phyloP scores from a whole-genome alignment of 30 jellyfish, hydroid and myxozoan genomes.

The Sanderia malayensis region DNA sequence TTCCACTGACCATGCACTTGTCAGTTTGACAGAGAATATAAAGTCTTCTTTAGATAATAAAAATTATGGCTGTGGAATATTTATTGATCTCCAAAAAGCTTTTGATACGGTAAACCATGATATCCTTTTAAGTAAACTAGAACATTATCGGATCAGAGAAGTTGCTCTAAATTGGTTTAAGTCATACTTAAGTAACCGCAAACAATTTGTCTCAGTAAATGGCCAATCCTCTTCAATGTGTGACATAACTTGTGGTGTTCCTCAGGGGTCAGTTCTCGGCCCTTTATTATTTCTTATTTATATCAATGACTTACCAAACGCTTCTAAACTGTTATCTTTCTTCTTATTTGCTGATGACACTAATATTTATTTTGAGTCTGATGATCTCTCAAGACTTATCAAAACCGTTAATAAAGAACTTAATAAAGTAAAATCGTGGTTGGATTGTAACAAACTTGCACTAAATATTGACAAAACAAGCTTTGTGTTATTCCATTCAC shows the following conservation, averaged over 20 bases:
- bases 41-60: conserved; percentile 39
- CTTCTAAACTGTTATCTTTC: conserved; percentile 27
- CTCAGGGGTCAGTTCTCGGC: conserved; percentile 44
- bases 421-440: conserved; percentile 21
- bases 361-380: conserved; percentile 28
- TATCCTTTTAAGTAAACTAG: conserved; percentile 26
- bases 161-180: conserved; percentile 38
- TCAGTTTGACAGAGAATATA: conserved; percentile 39
- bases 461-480: conserved; percentile 32
- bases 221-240: conserved; percentile 44
- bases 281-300: conserved; percentile 11
- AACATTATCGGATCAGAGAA: conserved; percentile 21
- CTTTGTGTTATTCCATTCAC: conserved; percentile 38
- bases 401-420: conserved; percentile 26
- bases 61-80: conserved; percentile 39
- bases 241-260: conserved; percentile 41
- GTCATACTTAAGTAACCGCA: conserved; percentile 42
- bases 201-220: conserved; percentile 51
- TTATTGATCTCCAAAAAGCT: conserved; percentile 39
- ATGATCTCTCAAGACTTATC: conserved; percentile 15
- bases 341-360: conserved; percentile 38
- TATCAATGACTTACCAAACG: conserved; percentile 16
- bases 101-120: conserved; percentile 31
- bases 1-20: conserved; percentile 65
- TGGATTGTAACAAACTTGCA: conserved; percentile 46